phyloP scores from a whole-genome alignment of 2,113 vertebrate species.

The Campylorhamphus procurvoides region DNA sequence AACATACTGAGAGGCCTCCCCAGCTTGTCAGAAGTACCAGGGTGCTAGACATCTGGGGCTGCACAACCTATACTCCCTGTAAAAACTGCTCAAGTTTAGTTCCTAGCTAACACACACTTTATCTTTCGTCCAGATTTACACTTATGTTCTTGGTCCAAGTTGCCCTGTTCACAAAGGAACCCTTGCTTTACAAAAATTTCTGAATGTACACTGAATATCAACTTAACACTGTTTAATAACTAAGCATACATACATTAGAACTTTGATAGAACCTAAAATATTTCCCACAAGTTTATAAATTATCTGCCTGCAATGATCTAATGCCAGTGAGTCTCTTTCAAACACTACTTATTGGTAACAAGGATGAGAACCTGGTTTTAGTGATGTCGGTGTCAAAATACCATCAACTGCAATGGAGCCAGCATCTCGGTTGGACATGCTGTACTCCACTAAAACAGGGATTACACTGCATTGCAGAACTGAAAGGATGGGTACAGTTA shows the following conservation, averaged over 20 bases:
- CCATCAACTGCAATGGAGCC: neutral
- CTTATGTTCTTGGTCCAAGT: neutral
- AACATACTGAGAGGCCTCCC: neutral
- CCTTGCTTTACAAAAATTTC: neutral
- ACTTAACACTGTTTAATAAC: neutral
- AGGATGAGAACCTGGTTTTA: neutral
- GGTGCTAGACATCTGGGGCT: neutral
- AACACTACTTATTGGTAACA: neutral
- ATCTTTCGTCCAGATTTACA: neutral
- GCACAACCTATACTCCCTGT: neutral
- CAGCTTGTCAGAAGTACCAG: neutral
- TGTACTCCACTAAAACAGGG: constrained; percentile 18
- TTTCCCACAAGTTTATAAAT: neutral
- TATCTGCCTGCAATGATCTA: neutral
- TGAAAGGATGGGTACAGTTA: constrained; percentile 7
- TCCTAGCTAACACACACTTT: neutral
- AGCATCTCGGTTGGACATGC: neutral
- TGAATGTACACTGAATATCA: neutral
- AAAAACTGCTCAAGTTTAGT: neutral
- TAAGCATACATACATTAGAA: neutral
- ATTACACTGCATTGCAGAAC: constrained; percentile 44
- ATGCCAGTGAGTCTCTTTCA: neutral
- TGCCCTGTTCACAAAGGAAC: neutral
- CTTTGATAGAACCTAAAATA: neutral
- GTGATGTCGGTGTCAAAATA: neutral